Evolutionary conservation across 1,140 invertebrate species (phyloP).

Genomic region (Nomia melanderi): DNA sequence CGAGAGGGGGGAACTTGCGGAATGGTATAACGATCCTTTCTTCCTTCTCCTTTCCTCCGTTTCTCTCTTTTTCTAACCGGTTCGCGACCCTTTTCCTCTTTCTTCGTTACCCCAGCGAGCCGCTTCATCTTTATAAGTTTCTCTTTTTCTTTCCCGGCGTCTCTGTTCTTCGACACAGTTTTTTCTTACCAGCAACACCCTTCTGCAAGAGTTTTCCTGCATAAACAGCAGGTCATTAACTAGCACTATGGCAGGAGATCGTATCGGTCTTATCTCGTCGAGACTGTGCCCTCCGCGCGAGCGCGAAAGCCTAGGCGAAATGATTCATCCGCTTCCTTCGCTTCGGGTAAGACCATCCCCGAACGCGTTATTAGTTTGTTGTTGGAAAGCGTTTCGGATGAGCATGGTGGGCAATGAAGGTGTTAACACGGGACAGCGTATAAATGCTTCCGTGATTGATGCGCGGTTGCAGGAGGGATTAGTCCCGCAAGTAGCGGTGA

Average conservation of each 20-base stretch:
- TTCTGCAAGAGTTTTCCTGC: slow-evolving; percentile 67
- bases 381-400: background rate
- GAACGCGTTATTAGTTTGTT: slow-evolving; percentile 30
- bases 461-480: background rate
- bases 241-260: slow-evolving; percentile 63
- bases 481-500: background rate
- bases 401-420: slow-evolving; percentile 5
- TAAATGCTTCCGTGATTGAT: slow-evolving; percentile 8
- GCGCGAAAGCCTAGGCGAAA: background rate
- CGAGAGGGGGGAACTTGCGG: slow-evolving; percentile 37
- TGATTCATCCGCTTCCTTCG: slow-evolving; percentile 27
- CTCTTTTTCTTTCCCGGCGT: slow-evolving; percentile 24
- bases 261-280: slow-evolving; percentile 68
- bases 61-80: background rate
- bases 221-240: slow-evolving; percentile 74
- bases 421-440: background rate
- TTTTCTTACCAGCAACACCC: slow-evolving; percentile 17
- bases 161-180: slow-evolving; percentile 9
- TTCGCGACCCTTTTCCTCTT: background rate
- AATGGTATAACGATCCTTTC: slow-evolving; percentile 47
- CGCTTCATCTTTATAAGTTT: slow-evolving; percentile 5
- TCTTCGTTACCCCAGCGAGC: background rate
- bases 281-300: slow-evolving; percentile 42
- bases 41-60: background rate
- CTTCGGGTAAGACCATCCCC: slow-evolving; percentile 21